A percentile compares a stretch with the other conserved stretches of the same genome.
These are phyloP conservation scores for Acronicta aceris DNA, from an alignment of 2,888 invertebrate species.

Conservation along the genomic window DNA sequence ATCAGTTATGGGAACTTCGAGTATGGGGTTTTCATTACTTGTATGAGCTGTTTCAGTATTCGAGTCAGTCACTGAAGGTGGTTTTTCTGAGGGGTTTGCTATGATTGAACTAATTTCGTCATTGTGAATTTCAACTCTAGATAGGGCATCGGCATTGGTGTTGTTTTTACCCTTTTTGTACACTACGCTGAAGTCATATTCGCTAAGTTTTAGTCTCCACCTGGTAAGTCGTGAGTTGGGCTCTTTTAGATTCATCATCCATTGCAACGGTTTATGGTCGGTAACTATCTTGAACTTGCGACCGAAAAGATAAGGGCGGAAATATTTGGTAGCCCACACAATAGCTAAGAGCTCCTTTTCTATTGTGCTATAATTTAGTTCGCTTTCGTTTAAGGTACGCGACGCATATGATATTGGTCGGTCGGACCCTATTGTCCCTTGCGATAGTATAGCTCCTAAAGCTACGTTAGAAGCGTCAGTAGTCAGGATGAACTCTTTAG, in stretches of 20 bases:
- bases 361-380: slow-evolving; percentile 3
- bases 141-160: not conserved
- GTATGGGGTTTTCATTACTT: slow-evolving; percentile 41
- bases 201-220: slow-evolving; percentile 4
- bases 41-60: slow-evolving; percentile 47
- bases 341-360: too few species aligned
- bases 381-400: not conserved
- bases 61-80: slow-evolving; percentile 2
- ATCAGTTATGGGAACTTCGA: slow-evolving; percentile 10
- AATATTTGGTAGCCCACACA: too few species aligned
- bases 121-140: not conserved
- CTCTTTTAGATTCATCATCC: too few species aligned
- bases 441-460: not conserved
- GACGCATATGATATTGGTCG: slow-evolving; percentile 7
- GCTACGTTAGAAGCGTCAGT: slow-evolving; percentile 7
- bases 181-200: slow-evolving; percentile 2
- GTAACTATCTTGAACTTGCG: too few species aligned
- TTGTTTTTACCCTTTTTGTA: slow-evolving; percentile 7
- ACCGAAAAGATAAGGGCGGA: too few species aligned
- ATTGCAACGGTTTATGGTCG: too few species aligned
- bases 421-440: slow-evolving; percentile 1
- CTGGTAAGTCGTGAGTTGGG: not conserved
- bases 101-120: slow-evolving; percentile 2
- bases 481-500: slow-evolving; percentile 3
- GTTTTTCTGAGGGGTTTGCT: not conserved